These are phyloP conservation scores for Parasteatoda tepidariorum DNA, from an alignment of 1,140 invertebrate species.

Conservation along the genomic window DNA sequence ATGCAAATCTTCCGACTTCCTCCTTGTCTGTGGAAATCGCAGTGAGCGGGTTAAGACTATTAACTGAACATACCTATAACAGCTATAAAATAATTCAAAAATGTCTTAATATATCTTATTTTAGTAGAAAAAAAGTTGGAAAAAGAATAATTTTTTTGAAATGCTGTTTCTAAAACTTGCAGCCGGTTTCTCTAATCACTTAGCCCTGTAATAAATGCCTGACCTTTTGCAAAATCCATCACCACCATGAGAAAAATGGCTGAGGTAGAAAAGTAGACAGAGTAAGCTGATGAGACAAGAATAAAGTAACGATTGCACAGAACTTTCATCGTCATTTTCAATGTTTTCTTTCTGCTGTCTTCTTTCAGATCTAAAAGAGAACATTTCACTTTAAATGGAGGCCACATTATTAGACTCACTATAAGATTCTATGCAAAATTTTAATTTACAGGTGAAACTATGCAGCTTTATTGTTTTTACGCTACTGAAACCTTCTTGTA, in stretches of 20 bases:
- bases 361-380: too few species aligned
- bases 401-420: too few species aligned
- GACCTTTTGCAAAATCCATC: conserved; percentile 61
- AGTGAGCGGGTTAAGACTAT: too few species aligned
- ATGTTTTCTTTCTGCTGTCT: too few species aligned
- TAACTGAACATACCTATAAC: too few species aligned
- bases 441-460: too few species aligned
- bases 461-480: too few species aligned
- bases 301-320: conserved; percentile 22
- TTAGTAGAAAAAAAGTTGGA: not conserved
- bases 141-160: not conserved
- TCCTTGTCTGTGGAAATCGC: too few species aligned
- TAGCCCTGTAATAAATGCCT: not conserved
- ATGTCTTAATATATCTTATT: not conserved
- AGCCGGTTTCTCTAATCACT: not conserved
- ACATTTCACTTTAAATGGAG: too few species aligned
- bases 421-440: too few species aligned
- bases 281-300: conserved; percentile 28
- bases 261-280: conserved; percentile 12
- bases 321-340: not conserved
- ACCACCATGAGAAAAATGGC: conserved; percentile 56
- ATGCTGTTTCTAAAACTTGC: not conserved
- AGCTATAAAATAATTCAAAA: not conserved
- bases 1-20: too few species aligned
- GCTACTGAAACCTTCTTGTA: too few species aligned